Conservation (phyloP, 1,140 invertebrate genomes). For the Diprion similis region DNA sequence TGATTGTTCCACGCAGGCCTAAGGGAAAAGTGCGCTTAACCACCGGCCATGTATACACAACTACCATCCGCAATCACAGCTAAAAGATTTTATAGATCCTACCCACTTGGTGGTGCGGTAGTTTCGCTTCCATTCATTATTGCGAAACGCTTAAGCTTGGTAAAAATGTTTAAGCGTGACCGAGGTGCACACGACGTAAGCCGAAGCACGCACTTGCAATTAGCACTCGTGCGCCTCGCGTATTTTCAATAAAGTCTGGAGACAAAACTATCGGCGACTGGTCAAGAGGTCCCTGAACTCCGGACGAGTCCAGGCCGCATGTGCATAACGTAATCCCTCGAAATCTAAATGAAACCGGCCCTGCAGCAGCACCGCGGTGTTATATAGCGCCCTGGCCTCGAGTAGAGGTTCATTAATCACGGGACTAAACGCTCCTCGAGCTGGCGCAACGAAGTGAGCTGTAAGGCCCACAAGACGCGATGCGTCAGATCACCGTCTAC, state of each 20-base stretch:
- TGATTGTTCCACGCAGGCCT: background rate
- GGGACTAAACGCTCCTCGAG: constrained; percentile 45
- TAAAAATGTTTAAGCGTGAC: too few relatives aligned
- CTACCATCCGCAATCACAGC: background rate
- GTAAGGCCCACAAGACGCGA: constrained; percentile 40
- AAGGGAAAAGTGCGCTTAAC: background rate
- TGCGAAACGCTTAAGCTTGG: background rate
- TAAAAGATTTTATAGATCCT: background rate
- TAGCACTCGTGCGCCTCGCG: too few relatives aligned
- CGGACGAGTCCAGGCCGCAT: too few relatives aligned
- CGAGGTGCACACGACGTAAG: too few relatives aligned
- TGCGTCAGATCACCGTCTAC: constrained; percentile 14
- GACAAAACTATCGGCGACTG: too few relatives aligned
- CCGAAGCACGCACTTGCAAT: too few relatives aligned
- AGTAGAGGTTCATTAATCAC: constrained; percentile 57
- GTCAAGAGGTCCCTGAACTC: too few relatives aligned
- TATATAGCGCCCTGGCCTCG: background rate
- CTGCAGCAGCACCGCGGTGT: background rate
- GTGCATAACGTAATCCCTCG: background rate
- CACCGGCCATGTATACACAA: background rate
- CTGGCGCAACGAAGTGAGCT: constrained; percentile 51
- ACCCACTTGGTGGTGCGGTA: background rate
- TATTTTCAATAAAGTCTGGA: too few relatives aligned
- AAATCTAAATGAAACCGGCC: background rate
- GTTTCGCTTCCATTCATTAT: background rate